Conservation (phyloP, 2,113 vertebrate species). For the Rousettus leschenaultii region DNA sequence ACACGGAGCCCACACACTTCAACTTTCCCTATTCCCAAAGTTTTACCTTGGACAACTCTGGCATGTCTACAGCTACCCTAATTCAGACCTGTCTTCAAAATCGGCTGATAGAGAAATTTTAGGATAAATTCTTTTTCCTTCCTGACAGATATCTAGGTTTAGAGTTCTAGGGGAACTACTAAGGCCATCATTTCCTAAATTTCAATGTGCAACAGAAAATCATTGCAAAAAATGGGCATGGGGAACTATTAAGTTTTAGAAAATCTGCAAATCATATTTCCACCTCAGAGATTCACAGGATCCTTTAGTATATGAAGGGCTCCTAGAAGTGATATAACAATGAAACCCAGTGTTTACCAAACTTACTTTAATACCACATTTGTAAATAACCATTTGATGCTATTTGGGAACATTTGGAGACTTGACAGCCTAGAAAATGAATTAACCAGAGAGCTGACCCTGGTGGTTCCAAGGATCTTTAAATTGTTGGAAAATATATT, state of each 20-base stretch:
- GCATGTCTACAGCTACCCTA: neutral
- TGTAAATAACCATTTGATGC: neutral
- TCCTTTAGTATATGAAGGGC: neutral
- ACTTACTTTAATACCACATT: neutral
- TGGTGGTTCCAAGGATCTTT: neutral
- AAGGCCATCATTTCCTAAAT: neutral
- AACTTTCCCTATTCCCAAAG: neutral
- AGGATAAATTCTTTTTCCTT: neutral
- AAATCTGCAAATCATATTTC: neutral
- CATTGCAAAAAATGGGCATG: neutral
- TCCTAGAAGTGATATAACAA: neutral
- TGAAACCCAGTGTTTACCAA: neutral
- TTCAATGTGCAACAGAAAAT: neutral
- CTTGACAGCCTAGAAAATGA: neutral
- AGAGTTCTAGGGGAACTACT: neutral
- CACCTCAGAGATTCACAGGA: neutral
- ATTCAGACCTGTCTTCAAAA: neutral
- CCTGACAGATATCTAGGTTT: neutral
- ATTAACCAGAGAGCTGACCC: neutral
- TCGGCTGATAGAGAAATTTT: neutral
- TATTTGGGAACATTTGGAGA: neutral
- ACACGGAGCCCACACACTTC: neutral
- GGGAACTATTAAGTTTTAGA: neutral
- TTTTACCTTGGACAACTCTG: neutral
- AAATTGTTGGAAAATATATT: neutral